Base-by-base conservation (phyloP, 1,140 invertebrate genomes). In the Temnothorax nylanderi region DNA sequence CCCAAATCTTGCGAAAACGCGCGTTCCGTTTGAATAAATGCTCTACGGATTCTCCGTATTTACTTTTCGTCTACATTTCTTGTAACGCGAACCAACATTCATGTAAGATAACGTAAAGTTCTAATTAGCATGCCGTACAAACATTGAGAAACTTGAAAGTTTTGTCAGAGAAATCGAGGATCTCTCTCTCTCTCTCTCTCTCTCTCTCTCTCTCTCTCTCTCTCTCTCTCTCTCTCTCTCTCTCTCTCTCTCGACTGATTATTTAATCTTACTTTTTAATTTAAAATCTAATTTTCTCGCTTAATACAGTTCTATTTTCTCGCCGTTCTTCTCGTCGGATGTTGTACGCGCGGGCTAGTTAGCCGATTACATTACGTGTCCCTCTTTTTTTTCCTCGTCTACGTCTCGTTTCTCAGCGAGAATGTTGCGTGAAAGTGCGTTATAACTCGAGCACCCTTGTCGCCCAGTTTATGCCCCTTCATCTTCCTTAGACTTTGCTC, bases 371-470 rank as follows among this genome's bases (percentile, higher is more conserved):
- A 13, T 54, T 60, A 60, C 5, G 21, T 13, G 26, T 49, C 0
- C 16, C 41, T 34, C 6, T 18, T 6, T 74, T 56, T 51, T 75
- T 6, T n/a, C 4, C 1, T n/a, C 11, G 10, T 54, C 41, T 37
- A 32, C 26, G 26, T 60, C 11, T 7, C 11, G 7, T 32, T 44
- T 26, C 16, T 58, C n/a, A 32, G 11, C 21, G 16, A 64, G 71
- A 90, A 78, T 90, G 67, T 74, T 89, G 81, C 76, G 81, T 90
- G 72, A 86, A 90, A 86, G 54, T 86, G 75, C 51, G 74, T 88
- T 77, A 47, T 44, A 58, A 60, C 34, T 44, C 21, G 72, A 67
- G n/a, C 65, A 18, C 37, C 26, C 85, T 85, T 37, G 75, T 81
- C 60, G 51, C 54, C 0, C 41, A 10, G 37, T 51, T 60, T n/a